Base-by-base conservation (phyloP, 2,888 invertebrate genomes). In the Apodemia mormo region DNA sequence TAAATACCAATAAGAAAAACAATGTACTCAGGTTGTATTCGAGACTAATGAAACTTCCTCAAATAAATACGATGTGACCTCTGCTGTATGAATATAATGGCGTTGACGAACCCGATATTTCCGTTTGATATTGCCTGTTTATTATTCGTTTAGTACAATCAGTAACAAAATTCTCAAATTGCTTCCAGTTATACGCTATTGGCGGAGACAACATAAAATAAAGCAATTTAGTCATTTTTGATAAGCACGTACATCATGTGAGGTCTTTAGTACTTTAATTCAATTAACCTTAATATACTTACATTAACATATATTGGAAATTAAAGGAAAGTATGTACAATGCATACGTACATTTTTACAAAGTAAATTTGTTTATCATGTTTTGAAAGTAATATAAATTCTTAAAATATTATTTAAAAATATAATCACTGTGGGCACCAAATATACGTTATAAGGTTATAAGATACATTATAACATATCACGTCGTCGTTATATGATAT, bases 101-200 rank as follows among this genome's bases (percentile, higher is more conserved):
- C 81, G 80, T 77, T 82, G 83, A 83, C 82, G 84, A 85, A 89
- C 85, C 80, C 83, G 85, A 88, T 88, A 87, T 87, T 88, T 90
- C 90, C 89, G 90, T 86, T 89, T 82, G 81, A 87, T 86, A 84
- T 85, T 83, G 82, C 78, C 80, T 83, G 82, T 83, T 84, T 84
- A 84, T 83, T 84, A 84, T 84, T 82, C 82, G 76, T 77, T 78
- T 72, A 73, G 83, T 85, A 84, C 82, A 83, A 76, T 82, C 81
- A 78, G 75, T 77, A 75, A 82, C 82, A 84, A 78, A 79, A 80
- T 77, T 75, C 74, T 77, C 79, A 77, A 67, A 71, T 70, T 68
- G 68, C 56, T 33, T 37, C 71, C 71, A 69, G 71, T 67, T 49
- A 71, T 67, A 70, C 66, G 61, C 70, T 66, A 74, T 76, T 73